These are phyloP conservation scores for Agapornis canus DNA, from an alignment of 2,797 vertebrate genomes.

Conservation along the genomic window DNA sequence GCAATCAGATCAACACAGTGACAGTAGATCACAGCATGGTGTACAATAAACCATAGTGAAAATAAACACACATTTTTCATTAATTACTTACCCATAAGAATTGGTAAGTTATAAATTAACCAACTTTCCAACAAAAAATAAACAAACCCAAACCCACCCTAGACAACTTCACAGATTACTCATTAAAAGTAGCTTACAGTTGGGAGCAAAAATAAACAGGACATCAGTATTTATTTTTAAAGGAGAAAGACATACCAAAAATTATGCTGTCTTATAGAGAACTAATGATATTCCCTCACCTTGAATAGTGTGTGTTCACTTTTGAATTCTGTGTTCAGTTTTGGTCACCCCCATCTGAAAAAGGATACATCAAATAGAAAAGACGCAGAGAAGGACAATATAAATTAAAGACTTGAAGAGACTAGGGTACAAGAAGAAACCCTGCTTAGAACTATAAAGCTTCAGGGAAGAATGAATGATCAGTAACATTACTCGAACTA, in stretches of 20 bases:
- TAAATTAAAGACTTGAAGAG: conserved; percentile 39
- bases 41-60: background rate
- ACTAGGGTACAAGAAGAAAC: conserved; percentile 31
- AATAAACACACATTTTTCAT: background rate
- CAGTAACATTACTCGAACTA: background rate
- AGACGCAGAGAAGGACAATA: conserved; percentile 59
- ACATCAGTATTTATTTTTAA: background rate
- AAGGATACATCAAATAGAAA: conserved; percentile 72
- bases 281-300: conserved; percentile 66
- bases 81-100: background rate
- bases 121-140: background rate
- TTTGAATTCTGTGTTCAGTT: conserved; percentile 71
- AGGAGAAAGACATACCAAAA: conserved; percentile 7
- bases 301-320: conserved; percentile 62
- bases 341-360: conserved; percentile 70
- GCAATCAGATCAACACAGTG: background rate
- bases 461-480: background rate
- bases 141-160: background rate
- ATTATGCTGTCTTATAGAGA: conserved; percentile 40
- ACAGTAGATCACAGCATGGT: background rate
- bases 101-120: background rate
- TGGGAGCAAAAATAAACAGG: conserved; percentile 4
- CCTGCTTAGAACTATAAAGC: conserved; percentile 2
- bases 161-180: background rate
- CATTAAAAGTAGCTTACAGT: background rate